Evolutionary conservation across 2,113 vertebrate species (phyloP).

Genomic region (Brachyhypopomus occidentalis): DNA sequence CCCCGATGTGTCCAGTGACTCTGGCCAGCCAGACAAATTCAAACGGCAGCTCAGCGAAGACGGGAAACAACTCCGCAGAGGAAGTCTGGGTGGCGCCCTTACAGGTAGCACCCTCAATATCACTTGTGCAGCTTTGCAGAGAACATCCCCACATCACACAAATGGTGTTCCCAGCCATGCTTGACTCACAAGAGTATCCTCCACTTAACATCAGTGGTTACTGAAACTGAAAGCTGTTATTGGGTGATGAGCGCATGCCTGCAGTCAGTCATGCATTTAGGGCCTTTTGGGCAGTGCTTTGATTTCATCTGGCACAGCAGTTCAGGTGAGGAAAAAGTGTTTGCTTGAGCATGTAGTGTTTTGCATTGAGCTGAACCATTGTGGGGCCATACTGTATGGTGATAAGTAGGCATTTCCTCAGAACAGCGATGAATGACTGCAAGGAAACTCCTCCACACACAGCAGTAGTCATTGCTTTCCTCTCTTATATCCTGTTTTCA

Average conservation of each 20-base stretch:
- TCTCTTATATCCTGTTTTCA: conserved; percentile 55
- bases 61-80: conserved; percentile 82
- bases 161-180: not conserved
- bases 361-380: not conserved
- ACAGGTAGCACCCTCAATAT: conserved; percentile 71
- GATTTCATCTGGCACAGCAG: not conserved
- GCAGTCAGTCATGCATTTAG: not conserved
- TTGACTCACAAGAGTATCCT: no score
- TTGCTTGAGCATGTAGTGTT: not conserved
- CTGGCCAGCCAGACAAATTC: conserved; percentile 78
- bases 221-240: not conserved
- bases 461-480: conserved; percentile 44
- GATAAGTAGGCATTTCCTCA: conserved; percentile 48
- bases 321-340: not conserved
- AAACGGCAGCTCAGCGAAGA: conserved; percentile 88
- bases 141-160: not conserved
- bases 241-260: not conserved
- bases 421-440: conserved; percentile 25
- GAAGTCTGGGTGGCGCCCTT: conserved; percentile 91
- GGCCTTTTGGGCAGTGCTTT: not conserved
- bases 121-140: not conserved
- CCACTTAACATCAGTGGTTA: no score
- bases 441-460: conserved; percentile 41
- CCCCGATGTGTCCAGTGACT: conserved; percentile 79
- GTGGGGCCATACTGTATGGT: not conserved